Conservation (phyloP, 53 echinoderm and acorn worm genomes). For the Temnopleurus reevesii region DNA sequence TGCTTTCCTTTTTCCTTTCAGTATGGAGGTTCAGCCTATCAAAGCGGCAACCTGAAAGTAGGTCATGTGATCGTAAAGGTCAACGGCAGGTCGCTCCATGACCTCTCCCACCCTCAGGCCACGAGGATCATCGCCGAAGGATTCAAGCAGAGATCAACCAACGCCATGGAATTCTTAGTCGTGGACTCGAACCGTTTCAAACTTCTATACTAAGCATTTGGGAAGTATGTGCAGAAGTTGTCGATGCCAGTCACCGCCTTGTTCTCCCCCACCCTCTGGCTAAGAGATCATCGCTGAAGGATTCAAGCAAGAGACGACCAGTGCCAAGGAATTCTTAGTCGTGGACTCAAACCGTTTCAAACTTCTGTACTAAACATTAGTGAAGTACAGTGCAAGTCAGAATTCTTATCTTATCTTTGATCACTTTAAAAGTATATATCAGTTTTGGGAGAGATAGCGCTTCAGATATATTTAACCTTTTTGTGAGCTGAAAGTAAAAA, state of each 20-base stretch:
- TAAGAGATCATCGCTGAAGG: too few relatives aligned
- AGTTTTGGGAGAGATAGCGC: too few relatives aligned
- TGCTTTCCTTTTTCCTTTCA: conserved; percentile 31
- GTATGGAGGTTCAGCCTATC: conserved; percentile 88
- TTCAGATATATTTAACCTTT: too few relatives aligned
- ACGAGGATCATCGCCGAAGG: conserved; percentile 83
- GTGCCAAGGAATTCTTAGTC: background rate
- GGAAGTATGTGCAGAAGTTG: background rate
- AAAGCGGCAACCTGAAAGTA: conserved; percentile 79
- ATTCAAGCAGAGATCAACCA: conserved; percentile 80
- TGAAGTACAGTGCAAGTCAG: background rate
- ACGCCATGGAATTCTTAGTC: conserved; percentile 76
- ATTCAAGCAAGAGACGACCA: background rate
- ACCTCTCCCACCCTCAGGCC: conserved; percentile 77
- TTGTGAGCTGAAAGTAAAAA: too few relatives aligned
- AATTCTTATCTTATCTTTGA: too few relatives aligned
- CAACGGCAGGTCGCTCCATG: conserved; percentile 73
- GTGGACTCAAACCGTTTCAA: background rate
- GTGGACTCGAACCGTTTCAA: conserved; percentile 81
- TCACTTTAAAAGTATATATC: too few relatives aligned
- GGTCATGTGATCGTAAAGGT: conserved; percentile 94
- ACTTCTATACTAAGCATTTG: conserved; percentile 62
- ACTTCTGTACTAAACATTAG: background rate
- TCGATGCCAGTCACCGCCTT: background rate
- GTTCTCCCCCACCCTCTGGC: background rate